A percentile compares a stretch with the other conserved stretches of the same genome.
These are phyloP conservation scores for Hydractinia echinata DNA, from an alignment of 30 jellyfish, hydroid and myxozoan genomes.

Conservation along the genomic window DNA sequence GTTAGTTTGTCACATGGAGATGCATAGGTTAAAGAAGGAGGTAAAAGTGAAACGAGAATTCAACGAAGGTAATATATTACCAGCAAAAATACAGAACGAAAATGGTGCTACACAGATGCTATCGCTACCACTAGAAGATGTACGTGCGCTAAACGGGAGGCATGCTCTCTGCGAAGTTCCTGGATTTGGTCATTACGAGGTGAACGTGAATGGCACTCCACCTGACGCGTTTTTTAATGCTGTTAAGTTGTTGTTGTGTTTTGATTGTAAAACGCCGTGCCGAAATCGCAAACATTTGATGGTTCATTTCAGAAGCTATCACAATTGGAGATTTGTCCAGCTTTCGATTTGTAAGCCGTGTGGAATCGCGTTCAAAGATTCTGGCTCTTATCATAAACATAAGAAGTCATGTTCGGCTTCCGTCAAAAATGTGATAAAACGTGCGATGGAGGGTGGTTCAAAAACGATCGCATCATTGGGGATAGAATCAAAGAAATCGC, in stretches of 20 bases:
- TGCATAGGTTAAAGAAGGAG: background rate
- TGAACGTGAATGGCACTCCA: background rate
- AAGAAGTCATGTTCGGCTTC: background rate
- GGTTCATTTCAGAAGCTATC: slow-evolving; percentile 15
- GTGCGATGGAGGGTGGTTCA: no score
- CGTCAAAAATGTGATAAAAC: no score
- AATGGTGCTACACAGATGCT: background rate
- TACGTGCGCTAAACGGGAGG: background rate
- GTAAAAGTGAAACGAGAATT: background rate
- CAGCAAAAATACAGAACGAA: slow-evolving; percentile 1
- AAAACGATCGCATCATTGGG: no score
- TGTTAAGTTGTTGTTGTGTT: background rate
- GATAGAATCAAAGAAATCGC: no score
- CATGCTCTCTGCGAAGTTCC: slow-evolving; percentile 13
- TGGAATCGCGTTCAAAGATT: slow-evolving; percentile 4
- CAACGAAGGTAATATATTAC: background rate
- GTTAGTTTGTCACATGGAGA: background rate
- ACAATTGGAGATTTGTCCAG: slow-evolving; percentile 4
- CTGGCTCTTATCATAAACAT: background rate
- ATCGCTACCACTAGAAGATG: background rate
- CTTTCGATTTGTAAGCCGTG: slow-evolving; percentile 4
- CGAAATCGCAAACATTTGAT: background rate
- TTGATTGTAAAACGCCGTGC: background rate
- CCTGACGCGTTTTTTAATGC: background rate
- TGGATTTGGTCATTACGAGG: slow-evolving; percentile 2